These are phyloP conservation scores for Phyllotreta striolata DNA, from an alignment of 2,888 invertebrate genomes.

Conservation along the genomic window DNA sequence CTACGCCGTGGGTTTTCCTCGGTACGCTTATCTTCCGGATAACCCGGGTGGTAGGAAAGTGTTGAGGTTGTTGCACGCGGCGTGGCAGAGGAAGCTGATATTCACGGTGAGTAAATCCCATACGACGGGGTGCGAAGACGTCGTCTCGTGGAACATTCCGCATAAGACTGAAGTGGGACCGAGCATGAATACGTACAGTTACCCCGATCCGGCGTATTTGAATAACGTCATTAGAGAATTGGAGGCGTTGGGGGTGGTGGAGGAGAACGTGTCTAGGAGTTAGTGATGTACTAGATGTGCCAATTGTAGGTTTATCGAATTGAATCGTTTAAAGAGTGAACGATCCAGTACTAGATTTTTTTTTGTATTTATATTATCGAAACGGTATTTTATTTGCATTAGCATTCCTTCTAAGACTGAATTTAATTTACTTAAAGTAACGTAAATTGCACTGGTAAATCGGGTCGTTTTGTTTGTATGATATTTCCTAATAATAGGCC, in stretches of 20 bases:
- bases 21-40: constrained; percentile 85
- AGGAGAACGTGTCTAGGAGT: constrained; percentile 53
- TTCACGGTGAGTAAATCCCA: constrained; percentile 84
- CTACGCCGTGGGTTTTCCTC: constrained; percentile 88
- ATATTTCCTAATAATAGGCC: too few species aligned
- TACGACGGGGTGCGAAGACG: constrained; percentile 90
- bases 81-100: constrained; percentile 83
- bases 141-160: constrained; percentile 92
- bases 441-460: background rate
- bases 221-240: constrained; percentile 70
- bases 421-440: background rate
- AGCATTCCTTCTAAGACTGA: constrained; percentile 6
- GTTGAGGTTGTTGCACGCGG: constrained; percentile 76
- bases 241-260: constrained; percentile 67
- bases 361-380: background rate
- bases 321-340: too few species aligned
- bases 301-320: background rate
- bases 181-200: constrained; percentile 67
- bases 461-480: too few species aligned
- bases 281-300: constrained; percentile 10
- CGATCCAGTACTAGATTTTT: too few species aligned
- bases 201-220: constrained; percentile 80
- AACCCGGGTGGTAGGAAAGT: constrained; percentile 81
- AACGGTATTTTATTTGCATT: background rate
- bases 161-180: constrained; percentile 81